Conservation (phyloP, 2,888 invertebrate species). For the Cantharis flavilabris region DNA sequence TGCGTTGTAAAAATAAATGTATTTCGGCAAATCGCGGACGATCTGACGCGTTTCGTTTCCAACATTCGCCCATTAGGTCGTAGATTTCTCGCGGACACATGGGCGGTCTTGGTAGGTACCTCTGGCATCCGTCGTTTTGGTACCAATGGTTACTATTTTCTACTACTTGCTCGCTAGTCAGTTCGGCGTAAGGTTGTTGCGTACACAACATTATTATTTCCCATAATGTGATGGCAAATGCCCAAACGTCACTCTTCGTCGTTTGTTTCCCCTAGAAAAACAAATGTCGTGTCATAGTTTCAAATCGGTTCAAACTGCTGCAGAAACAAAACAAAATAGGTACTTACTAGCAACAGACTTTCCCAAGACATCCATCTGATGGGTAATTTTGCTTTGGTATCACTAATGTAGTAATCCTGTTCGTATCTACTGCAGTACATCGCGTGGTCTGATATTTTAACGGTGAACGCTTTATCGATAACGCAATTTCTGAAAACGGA, state of each 20-base stretch:
- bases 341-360: slow-evolving; percentile 74
- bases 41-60: slow-evolving; percentile 80
- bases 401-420: slow-evolving; percentile 82
- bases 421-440: slow-evolving; percentile 82
- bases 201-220: slow-evolving; percentile 82
- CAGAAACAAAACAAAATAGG: no score
- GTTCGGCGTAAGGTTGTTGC: slow-evolving; percentile 79
- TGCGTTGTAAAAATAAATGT: slow-evolving; percentile 78
- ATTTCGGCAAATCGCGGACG: slow-evolving; percentile 88
- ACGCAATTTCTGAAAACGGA: slow-evolving; percentile 75
- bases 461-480: slow-evolving; percentile 77
- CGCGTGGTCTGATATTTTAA: slow-evolving; percentile 85
- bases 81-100: slow-evolving; percentile 86
- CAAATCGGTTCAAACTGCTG: no score
- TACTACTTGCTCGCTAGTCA: slow-evolving; percentile 83
- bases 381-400: slow-evolving; percentile 80
- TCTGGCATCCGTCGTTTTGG: slow-evolving; percentile 60
- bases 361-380: slow-evolving; percentile 96
- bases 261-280: slow-evolving; percentile 78
- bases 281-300: no score
- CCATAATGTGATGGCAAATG: slow-evolving; percentile 89
- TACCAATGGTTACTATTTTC: slow-evolving; percentile 59
- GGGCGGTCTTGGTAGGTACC: slow-evolving; percentile 67
- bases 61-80: slow-evolving; percentile 90
- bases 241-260: slow-evolving; percentile 89